Evolutionary conservation across 2,888 invertebrate genomes (phyloP).

Genomic region (Plagiodera versicolora): DNA sequence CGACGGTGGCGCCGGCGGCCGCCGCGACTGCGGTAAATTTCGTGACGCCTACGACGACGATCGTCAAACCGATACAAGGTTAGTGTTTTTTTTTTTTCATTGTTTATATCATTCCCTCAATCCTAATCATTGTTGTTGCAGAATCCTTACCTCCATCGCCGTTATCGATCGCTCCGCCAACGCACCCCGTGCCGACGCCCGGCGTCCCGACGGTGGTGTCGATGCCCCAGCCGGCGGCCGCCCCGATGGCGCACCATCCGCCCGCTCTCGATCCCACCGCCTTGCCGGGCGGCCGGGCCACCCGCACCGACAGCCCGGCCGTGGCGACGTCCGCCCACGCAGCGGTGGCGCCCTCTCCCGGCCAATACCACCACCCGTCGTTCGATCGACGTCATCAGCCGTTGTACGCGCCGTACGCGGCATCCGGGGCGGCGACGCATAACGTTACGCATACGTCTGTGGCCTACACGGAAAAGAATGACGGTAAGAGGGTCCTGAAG

Average conservation of each 20-base stretch:
- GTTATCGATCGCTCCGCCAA: conserved; percentile 35
- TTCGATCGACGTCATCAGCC: conserved; percentile 47
- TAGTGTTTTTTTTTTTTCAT: too few relatives aligned
- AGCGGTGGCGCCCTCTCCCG: conserved; percentile 59
- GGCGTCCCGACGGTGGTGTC: conserved; percentile 48
- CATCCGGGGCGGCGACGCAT: conserved; percentile 58
- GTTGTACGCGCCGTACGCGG: conserved; percentile 78
- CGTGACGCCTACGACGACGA: conserved; percentile 26
- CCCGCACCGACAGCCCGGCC: conserved; percentile 60
- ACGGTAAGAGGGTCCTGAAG: too few relatives aligned
- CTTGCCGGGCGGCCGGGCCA: conserved; percentile 43
- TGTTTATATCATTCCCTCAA: too few relatives aligned
- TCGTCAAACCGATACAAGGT: conserved; percentile 29
- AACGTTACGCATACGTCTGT: conserved; percentile 66
- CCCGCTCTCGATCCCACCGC: conserved; percentile 41
- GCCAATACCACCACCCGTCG: conserved; percentile 49
- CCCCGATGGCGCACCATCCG: conserved; percentile 53
- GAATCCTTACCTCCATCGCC: conserved; percentile 32
- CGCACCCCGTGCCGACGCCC: conserved; percentile 41
- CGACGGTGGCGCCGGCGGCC: conserved; percentile 38
- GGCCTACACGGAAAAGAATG: background rate
- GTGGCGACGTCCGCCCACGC: conserved; percentile 57
- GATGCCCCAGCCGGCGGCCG: conserved; percentile 58
- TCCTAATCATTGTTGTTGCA: too few relatives aligned
- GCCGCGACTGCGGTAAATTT: conserved; percentile 42